phyloP scores from a whole-genome alignment of 2,113 vertebrate genomes.

The Galeopterus variegatus region DNA sequence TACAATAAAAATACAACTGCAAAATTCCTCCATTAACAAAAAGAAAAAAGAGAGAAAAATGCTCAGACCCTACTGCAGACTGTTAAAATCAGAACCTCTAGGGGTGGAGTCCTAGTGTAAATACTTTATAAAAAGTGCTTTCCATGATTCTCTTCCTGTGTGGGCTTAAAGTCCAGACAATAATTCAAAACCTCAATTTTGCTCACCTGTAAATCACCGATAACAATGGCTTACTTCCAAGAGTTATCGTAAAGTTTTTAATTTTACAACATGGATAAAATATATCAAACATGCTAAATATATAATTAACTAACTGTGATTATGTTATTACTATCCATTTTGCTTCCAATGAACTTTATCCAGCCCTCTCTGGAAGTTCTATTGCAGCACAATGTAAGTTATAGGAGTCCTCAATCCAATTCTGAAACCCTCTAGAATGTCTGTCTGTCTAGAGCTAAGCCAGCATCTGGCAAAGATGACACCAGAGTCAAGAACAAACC shows the following conservation, averaged over 20 bases:
- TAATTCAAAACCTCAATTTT: background rate
- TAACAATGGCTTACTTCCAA: background rate
- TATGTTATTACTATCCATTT: background rate
- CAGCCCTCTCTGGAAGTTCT: background rate
- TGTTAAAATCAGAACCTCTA: background rate
- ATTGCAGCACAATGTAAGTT: rapidly evolving
- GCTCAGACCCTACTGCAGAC: background rate
- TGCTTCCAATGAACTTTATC: background rate
- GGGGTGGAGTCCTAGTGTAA: rapidly evolving
- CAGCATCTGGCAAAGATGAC: background rate
- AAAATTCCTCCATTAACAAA: constrained; percentile 79
- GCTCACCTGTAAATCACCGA: background rate
- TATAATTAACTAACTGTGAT: background rate
- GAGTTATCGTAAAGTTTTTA: background rate
- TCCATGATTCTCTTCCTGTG: background rate
- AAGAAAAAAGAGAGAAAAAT: too few species aligned
- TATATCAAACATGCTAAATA: background rate
- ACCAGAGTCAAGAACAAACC: rapidly evolving
- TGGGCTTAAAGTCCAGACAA: background rate
- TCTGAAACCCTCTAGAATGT: background rate
- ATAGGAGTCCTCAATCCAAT: rapidly evolving
- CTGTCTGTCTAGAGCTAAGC: rapidly evolving
- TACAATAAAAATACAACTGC: constrained; percentile 77
- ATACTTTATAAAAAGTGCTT: background rate
- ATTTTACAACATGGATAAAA: background rate